Evolutionary conservation across 2,888 invertebrate species (phyloP), one percentile per base, ranked within the genome.

Genomic region (Crossocerus cetratus): DNA sequence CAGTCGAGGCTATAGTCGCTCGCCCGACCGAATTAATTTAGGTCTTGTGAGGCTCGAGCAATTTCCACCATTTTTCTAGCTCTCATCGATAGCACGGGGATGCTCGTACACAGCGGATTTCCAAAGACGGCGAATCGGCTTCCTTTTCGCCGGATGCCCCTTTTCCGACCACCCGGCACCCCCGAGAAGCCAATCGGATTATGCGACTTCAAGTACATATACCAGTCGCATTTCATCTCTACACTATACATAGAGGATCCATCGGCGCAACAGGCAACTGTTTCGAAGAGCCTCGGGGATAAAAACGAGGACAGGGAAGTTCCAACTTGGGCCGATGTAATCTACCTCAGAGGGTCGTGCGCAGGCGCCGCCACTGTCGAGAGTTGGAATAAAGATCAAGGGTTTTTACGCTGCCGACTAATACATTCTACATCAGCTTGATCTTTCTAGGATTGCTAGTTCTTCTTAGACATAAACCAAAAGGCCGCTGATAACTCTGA

Each of bases 21-120:
- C 81, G 82, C 83, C 85, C 81, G 74, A 80, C 82, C 78, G 84
- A 86, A 86, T 86, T 86, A 85, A 86, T 86, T 86, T 86, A 86
- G 85, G 82, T 83, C 84, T 80, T 79, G 80, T 75, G 72, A 75
- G 77, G 81, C 77, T 80, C 78, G 67, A 73, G 83, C 82, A 85
- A 86, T 84, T 85, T 86, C 84, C 83, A 80, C 84, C 81, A 85
- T 84, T 83, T 86, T 86, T 84, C 83, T 80, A 83, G 68, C 76
- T 81, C 73, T 62, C 63, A 59, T 57, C 74, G 66, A 72, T 83
- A 75, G 62, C 60, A 11, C 32, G 32, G 11, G 59, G 53, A 60
- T 53, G 49, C 57, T 64, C 56, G 0, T 49, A 4, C 49, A 11
- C 16, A 49, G 11, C 49, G 11, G 49, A 16, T 49, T 49, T 49